Base-by-base conservation (phyloP, 2,888 invertebrate species). In the Copidosoma aretas region DNA sequence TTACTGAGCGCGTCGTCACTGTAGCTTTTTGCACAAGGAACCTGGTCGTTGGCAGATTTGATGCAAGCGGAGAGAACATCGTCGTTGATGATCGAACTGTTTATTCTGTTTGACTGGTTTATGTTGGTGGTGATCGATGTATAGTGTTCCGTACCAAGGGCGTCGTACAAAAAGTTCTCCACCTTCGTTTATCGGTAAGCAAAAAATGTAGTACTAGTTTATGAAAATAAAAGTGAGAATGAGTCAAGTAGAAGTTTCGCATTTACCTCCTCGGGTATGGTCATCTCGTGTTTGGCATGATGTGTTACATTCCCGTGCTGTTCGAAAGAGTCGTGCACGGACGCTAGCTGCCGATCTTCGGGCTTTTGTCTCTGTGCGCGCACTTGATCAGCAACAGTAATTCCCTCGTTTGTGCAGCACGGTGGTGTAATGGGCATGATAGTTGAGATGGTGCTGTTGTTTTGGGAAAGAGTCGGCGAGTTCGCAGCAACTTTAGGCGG, bases 91-190 rank as follows among this genome's bases (percentile, higher is more conserved):
- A 75, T 57, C 4, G 72, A 68, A 5, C 75, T 73, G 53, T 71
- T 65, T 0, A 72, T 74, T 19, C 59, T 67, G 25, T 74, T 71
- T 3, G 62, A 64, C 21, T 17, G 25, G 1, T 67, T 60, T 15
- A 46, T 67, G 0, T 69, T 71, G 10, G 24, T 32, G 14, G 41
- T 70, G 61, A 51, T 72, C 1, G 73, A 71, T 22, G 72, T 75
- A 25, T 74, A 73, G 8, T 77, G 62, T 60, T 78, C 77, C 19
- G 77, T 75, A 10, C 77, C 79, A 15, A 78, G 71, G 14, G 78
- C 79, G 1, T 75, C 60, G 39, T 75, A 72, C 56, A 78, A 73
- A 68, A 78, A 78, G 51, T 71, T 71, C n/a, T 78, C 75, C 32
- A 77, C 76, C 32, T 32, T 32, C 32, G 32, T 32, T 32, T 32